Evolutionary conservation across 1,140 invertebrate genomes (phyloP).

Genomic region (Proales similis): DNA sequence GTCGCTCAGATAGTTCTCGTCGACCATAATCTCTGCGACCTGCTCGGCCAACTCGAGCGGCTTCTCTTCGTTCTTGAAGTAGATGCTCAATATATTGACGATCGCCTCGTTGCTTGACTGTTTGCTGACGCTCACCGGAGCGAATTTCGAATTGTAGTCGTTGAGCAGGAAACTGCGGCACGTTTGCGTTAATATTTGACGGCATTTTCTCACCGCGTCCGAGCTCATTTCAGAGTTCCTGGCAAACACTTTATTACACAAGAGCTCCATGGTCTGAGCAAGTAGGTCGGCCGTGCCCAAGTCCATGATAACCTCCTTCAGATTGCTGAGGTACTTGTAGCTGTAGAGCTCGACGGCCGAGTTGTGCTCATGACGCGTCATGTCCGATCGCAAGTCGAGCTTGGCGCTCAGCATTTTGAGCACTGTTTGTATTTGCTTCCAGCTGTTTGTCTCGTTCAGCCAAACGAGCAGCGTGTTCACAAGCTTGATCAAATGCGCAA

Average conservation of each 20-base stretch:
- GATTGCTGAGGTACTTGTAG: conserved; percentile 16
- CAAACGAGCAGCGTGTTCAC: too few relatives aligned
- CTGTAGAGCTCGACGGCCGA: neutral
- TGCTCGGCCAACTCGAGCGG: neutral
- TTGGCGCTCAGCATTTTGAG: conserved; percentile 27
- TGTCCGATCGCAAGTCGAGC: conserved; percentile 11
- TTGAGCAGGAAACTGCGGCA: conserved; percentile 10
- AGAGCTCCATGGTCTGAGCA: conserved; percentile 2
- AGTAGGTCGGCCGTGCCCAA: conserved; percentile 4
- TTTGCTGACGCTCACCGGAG: neutral
- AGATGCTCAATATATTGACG: neutral
- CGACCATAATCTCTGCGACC: neutral
- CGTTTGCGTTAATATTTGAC: conserved; percentile 18
- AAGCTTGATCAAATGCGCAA: too few relatives aligned
- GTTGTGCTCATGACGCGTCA: conserved; percentile 18
- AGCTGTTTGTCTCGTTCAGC: conserved; percentile 17
- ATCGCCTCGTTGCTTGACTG: conserved; percentile 24
- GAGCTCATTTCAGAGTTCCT: conserved; percentile 9
- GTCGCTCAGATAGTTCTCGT: conserved; percentile 15
- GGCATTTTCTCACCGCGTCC: neutral
- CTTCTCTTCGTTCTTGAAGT: conserved; percentile 1
- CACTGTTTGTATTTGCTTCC: neutral
- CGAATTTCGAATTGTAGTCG: conserved; percentile 24
- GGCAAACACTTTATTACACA: conserved; percentile 11
- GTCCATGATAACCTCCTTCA: conserved; percentile 24